These are phyloP conservation scores for Ceratitis capitata DNA, from an alignment of 1,140 invertebrate genomes.

Conservation along the genomic window DNA sequence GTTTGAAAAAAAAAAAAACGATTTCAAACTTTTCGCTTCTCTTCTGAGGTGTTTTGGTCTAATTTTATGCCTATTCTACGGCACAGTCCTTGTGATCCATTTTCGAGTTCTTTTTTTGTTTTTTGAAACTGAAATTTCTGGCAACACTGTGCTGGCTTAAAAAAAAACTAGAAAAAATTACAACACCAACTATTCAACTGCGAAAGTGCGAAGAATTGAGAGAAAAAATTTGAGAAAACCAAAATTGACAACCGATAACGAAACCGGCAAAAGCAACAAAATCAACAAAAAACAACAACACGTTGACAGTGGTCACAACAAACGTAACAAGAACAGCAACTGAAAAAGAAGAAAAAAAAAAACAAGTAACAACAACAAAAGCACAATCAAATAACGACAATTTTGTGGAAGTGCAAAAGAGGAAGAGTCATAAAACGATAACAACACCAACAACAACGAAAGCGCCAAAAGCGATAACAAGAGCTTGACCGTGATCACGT, in stretches of 20 bases:
- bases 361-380: background rate
- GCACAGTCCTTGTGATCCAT: too few species aligned
- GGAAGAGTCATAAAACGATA: too few species aligned
- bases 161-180: background rate
- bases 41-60: too few species aligned
- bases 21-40: too few species aligned
- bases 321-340: background rate
- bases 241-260: background rate
- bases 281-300: background rate
- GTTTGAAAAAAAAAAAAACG: too few species aligned
- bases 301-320: background rate
- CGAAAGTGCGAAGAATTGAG: background rate
- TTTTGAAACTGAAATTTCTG: background rate
- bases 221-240: background rate
- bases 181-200: background rate
- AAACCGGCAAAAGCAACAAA: background rate
- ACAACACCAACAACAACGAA: background rate
- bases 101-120: too few species aligned
- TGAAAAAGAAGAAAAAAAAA: background rate
- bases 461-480: background rate
- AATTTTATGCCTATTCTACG: too few species aligned
- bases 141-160: background rate
- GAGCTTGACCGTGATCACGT: conserved; percentile 13
- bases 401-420: background rate
- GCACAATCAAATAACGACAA: background rate